Percentiles rank a stretch among this genome's conserved stretches.
These are phyloP conservation scores for Hemiprocne comata DNA, from an alignment of 2,113 vertebrate species.

Conservation along the genomic window DNA sequence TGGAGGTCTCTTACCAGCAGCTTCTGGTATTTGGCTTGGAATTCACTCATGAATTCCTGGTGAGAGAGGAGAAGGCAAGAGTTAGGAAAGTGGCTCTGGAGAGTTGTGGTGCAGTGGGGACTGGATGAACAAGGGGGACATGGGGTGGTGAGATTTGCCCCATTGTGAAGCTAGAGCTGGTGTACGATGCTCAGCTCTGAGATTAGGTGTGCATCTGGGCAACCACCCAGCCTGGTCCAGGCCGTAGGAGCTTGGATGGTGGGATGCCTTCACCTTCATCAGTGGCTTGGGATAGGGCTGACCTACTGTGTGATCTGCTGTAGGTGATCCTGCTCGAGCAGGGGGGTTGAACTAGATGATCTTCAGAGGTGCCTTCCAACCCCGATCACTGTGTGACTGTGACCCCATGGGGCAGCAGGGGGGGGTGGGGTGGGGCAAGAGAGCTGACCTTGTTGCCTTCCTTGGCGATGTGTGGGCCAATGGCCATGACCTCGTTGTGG, in stretches of 20 bases:
- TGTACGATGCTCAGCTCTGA: accelerated
- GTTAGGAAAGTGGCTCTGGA: background rate
- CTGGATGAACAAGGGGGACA: background rate
- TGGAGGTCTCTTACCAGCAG: slow-evolving; percentile 83
- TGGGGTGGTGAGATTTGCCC: background rate
- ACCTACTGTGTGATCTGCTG: too few relatives aligned
- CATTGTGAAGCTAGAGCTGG: accelerated
- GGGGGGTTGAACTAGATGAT: too few relatives aligned
- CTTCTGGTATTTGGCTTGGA: slow-evolving; percentile 89
- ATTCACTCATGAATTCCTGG: slow-evolving; percentile 79
- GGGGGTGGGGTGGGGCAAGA: background rate
- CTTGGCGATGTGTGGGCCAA: slow-evolving; percentile 86
- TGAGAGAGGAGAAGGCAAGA: background rate
- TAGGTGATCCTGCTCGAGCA: too few relatives aligned
- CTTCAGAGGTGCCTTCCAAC: too few relatives aligned
- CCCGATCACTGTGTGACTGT: too few relatives aligned
- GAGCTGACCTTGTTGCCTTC: slow-evolving; percentile 78
- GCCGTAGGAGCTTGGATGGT: background rate
- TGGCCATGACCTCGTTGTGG: slow-evolving; percentile 95
- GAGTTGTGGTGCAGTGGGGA: accelerated
- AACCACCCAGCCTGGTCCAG: background rate
- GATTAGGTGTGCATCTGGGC: background rate
- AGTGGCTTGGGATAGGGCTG: accelerated
- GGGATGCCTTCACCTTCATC: background rate
- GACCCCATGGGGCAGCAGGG: background rate